phyloP scores from a whole-genome alignment of 2,113 vertebrate genomes.

The Callithrix jacchus region DNA sequence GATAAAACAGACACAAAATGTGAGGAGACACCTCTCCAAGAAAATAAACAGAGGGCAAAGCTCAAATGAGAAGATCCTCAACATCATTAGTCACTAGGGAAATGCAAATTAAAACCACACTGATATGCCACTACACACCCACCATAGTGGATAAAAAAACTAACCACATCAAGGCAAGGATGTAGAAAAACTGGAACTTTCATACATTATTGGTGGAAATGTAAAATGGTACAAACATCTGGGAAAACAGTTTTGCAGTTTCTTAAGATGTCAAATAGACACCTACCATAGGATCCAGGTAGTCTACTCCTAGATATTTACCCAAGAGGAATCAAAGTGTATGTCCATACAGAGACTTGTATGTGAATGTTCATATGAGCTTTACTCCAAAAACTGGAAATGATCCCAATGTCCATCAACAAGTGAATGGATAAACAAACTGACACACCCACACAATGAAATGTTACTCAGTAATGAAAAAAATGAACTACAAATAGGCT shows the following conservation, averaged over 20 bases:
- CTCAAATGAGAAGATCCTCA: neutral
- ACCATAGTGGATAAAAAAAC: neutral
- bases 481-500: neutral
- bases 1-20: slow-evolving; percentile 11
- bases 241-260: neutral
- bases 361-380: neutral
- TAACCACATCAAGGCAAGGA: neutral
- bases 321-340: neutral
- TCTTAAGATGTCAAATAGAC: neutral
- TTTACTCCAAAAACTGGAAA: neutral
- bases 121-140: neutral
- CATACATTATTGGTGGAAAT: neutral
- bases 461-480: neutral
- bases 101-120: slow-evolving; percentile 25
- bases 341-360: neutral
- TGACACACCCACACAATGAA: neutral
- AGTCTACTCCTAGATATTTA: neutral
- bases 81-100: neutral
- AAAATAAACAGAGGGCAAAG: neutral
- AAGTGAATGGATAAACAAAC: slow-evolving; percentile 27
- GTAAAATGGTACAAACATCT: neutral
- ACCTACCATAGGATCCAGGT: neutral
- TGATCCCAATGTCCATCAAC: neutral
- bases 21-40: neutral
- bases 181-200: neutral